Conservation (phyloP, 2,797 vertebrate species). For the Syndactyla subalaris region DNA sequence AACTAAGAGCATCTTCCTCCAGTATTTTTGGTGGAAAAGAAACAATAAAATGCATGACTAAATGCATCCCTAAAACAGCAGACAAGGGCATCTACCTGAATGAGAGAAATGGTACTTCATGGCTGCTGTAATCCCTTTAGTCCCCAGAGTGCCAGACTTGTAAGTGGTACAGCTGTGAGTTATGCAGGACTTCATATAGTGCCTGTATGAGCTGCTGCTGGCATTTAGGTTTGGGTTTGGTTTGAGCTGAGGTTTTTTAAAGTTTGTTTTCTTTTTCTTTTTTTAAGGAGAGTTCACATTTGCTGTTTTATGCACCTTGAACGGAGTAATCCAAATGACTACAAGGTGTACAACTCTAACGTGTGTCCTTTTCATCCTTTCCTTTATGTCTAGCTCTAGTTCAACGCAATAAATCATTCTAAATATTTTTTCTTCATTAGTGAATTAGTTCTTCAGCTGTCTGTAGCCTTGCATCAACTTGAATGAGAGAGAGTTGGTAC, state of each 20-base stretch:
- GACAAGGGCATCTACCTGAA: background rate
- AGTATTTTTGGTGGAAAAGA: background rate
- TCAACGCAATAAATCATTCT: background rate
- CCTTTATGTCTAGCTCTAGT: background rate
- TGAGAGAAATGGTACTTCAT: background rate
- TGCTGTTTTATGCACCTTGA: background rate
- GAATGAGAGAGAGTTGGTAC: too few species aligned
- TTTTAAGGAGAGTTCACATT: background rate
- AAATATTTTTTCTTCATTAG: background rate
- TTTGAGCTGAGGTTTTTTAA: background rate
- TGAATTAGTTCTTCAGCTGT: background rate
- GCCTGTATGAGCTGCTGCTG: background rate
- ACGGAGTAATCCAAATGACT: background rate
- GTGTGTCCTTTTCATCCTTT: background rate
- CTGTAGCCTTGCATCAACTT: background rate
- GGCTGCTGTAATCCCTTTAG: background rate
- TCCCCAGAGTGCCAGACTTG: background rate
- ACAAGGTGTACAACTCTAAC: background rate
- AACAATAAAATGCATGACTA: background rate
- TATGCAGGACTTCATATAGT: rapidly evolving
- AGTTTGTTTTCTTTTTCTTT: background rate
- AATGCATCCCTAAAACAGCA: background rate
- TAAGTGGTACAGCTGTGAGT: background rate
- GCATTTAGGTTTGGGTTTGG: background rate
- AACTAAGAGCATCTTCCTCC: background rate